These are phyloP conservation scores for Macropis europaea DNA, from an alignment of 2,888 invertebrate species.

Conservation along the genomic window DNA sequence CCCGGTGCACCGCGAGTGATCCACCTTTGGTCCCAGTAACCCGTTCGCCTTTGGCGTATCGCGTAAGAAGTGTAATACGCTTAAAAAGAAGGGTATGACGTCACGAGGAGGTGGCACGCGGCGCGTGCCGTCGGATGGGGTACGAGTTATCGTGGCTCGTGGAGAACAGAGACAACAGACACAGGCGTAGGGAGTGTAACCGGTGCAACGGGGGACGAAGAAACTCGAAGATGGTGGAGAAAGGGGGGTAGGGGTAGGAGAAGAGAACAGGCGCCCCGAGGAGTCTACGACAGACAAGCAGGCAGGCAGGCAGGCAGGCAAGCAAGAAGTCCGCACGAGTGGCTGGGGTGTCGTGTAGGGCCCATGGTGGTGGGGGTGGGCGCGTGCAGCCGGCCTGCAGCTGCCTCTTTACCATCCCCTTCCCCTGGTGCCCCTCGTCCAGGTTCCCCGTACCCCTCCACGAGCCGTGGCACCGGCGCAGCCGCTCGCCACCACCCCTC, in stretches of 20 bases:
- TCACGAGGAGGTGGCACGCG: constrained; percentile 74
- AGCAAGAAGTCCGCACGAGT: constrained; percentile 63
- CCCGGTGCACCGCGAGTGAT: neutral
- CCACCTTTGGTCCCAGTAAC: constrained; percentile 5
- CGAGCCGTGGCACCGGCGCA: constrained; percentile 78
- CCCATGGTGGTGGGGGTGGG: constrained; percentile 81
- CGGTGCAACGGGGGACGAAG: constrained; percentile 29
- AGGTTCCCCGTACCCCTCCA: constrained; percentile 44
- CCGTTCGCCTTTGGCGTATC: constrained; percentile 23
- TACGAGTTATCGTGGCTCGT: constrained; percentile 56
- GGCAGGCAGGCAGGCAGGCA: constrained; percentile 39
- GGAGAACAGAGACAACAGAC: constrained; percentile 43
- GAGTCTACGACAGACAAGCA: constrained; percentile 47
- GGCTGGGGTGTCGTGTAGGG: constrained; percentile 64
- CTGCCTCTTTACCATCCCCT: constrained; percentile 71
- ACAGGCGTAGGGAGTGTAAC: constrained; percentile 31
- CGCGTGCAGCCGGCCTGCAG: constrained; percentile 80
- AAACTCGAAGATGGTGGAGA: too few relatives aligned
- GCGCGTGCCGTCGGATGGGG: constrained; percentile 73
- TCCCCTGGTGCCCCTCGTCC: constrained; percentile 78
- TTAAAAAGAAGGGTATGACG: constrained; percentile 70
- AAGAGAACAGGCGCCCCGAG: constrained; percentile 59
- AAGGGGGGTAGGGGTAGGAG: constrained; percentile 31
- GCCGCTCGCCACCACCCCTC: constrained; percentile 64
- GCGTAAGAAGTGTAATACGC: constrained; percentile 63